Base-by-base conservation (phyloP, 1,140 invertebrate species). In the Geopemphigus sp. region DNA sequence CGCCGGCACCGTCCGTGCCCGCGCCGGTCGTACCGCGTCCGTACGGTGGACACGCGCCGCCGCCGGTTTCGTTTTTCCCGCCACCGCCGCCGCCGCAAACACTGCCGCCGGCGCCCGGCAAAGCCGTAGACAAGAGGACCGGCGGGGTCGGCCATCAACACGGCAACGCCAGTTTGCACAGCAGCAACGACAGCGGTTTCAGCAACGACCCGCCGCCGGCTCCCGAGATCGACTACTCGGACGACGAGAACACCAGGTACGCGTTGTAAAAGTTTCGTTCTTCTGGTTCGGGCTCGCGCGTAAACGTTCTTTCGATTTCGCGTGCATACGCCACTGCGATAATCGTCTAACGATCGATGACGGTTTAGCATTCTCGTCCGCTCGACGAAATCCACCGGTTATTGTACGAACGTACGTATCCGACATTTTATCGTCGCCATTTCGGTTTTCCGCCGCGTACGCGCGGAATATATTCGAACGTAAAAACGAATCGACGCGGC, bases 141-240 rank as follows among this genome's bases (percentile, higher is more conserved):
- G 59, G 66, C 26, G 76, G 56, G 19, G 64, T 63, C 5, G 22
- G 76, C 10, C 80, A 39, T 15, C 74, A 80, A 61, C 78, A 80
- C 47, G 90, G 90, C 68, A 91, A 91, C 84, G 92, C 92, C 14
- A 93, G 92, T 26, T 88, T 95, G 74, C 93, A 95, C 85, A 94
- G 93, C 84, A 95, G 93, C 84, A 95, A 95, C 86, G 94, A 95
- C 86, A 95, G 93, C 83, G 94, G 94, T 32, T 95, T 95, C 84
- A 94, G 93, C 83, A 95, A 95, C 83, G 94, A 94, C 84, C 92
- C 93, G 14, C 93, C 94, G 5, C 92, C 92, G 26, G 93, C 94
- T 83, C 94, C 94, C 1, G 93, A 95, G 86, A 90, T 95, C 81
- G 94, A 95, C 85, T 95, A 95, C 85, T 95, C 93, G 57, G 94